Base-by-base conservation (phyloP, 2,113 vertebrate genomes). In the Tragelaphus imberbis region DNA sequence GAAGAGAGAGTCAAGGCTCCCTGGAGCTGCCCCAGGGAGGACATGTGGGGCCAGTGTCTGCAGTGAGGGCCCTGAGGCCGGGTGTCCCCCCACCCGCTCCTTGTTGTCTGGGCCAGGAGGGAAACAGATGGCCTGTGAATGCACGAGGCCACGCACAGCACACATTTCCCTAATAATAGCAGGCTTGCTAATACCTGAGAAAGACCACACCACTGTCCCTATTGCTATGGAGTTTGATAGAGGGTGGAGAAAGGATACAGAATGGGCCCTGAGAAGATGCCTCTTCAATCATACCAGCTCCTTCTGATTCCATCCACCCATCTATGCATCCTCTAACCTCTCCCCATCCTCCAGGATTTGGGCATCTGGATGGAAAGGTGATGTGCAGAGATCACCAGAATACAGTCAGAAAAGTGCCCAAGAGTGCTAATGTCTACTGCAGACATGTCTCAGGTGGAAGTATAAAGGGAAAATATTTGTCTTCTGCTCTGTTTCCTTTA, bases 31-130 rank as follows among this genome's bases (percentile, higher is more conserved):
- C 53, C 23, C 63, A 7, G 47, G 2, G 30, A 79, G 11, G 77
- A 28, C 25, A 0, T 17, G 59, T 30, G n/a, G 19, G 17, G 6
- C 36, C 47, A 8, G 25, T 1, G 77, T 30, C 47, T 33, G 86
- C 36, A 71, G 58, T 13, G 11, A 56, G 56, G 6, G 40, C 36
- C 81, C 79, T 1, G 8, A 47, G 61, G 12, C 80, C 3, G 0
- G 12, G 15, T 1, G 25, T 59, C 80, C 4, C 0, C 1, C 55
- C 2, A 1, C 1, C 19, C 61, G 2, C 33, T 8, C 28, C 3
- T 0, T 30, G n/a, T n/a, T 10, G 36, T 33, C 58, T 33, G 1
- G 56, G 25, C 19, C 15, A 2, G 61, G 47, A n/a, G 40, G 77
- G 58, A 55, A 21, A 44, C 0, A 1, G 23, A 19, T 27, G 25